These are phyloP conservation scores for Dilophus febrilis DNA, from an alignment of 2,888 invertebrate species.

Conservation along the genomic window DNA sequence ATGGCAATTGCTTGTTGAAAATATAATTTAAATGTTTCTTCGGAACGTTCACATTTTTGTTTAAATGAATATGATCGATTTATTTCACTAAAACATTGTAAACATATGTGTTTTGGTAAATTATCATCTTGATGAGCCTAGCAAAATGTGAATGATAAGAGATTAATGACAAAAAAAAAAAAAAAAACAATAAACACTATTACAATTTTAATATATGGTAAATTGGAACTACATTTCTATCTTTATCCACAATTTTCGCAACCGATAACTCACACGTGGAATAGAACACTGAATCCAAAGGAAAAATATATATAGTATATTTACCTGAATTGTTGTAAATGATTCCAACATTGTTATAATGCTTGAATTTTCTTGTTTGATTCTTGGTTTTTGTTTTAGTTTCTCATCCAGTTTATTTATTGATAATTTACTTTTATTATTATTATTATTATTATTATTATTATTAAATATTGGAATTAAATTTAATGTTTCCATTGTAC, in stretches of 20 bases:
- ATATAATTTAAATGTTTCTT: conserved; percentile 23
- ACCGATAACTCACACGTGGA: no score
- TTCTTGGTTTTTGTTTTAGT: no score
- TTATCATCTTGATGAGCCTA: conserved; percentile 24
- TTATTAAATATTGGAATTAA: conserved; percentile 24
- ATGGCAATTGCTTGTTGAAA: conserved; percentile 17
- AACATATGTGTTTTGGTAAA: conserved; percentile 25
- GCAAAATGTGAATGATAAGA: neutral
- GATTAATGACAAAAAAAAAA: neutral
- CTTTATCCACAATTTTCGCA: no score
- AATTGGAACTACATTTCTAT: no score
- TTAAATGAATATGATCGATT: conserved; percentile 28
- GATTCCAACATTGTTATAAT: conserved; percentile 7
- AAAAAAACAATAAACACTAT: no score
- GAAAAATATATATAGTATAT: neutral
- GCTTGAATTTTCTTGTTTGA: neutral
- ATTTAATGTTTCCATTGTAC: conserved; percentile 19
- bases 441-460: no score
- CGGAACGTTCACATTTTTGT: conserved; percentile 26
- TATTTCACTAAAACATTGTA: conserved; percentile 26
- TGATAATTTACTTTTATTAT: no score
- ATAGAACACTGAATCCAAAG: no score
- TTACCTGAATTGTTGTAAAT: conserved; percentile 8
- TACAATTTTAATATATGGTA: no score
- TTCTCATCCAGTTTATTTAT: no score